Base-by-base conservation (phyloP, 2,888 invertebrate species). In the Catocala fraxini region DNA sequence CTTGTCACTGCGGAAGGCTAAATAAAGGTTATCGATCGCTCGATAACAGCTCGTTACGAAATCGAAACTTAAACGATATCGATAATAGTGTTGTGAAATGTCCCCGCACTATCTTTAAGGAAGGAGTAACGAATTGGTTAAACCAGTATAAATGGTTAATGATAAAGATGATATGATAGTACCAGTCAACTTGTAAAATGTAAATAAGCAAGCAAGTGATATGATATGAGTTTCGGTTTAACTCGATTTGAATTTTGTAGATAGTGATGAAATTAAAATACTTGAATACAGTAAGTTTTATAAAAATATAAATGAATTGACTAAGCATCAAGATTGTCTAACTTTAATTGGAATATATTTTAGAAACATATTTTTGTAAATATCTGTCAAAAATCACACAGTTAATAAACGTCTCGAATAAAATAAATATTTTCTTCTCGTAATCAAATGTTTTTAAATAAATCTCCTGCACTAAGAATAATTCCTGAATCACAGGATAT, bases 21-120 rank as follows among this genome's bases (percentile, higher is more conserved):
- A 68, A 67, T 68, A 73, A 79, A 76, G 79, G 75, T 81, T 76
- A 80, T 80, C 75, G 81, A 71, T 73, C 56, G 71, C 51, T 64
- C 62, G 76, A 75, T 77, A 80, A 70, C 70, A 63, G 65, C 57
- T 70, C 54, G 68, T 73, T 80, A 73, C 69, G 73, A 75, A 78
- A 79, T 78, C 72, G 73, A 80, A 74, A 74, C 75, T 73, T 67
- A 73, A 70, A 62, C 55, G 61, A 67, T 79, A 75, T 74, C 72
- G 70, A 75, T 75, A 70, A 69, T 70, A 65, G 60, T 71, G 70
- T 79, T 72, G 72, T 72, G 77, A 77, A 75, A 81, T 79, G 72
- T 75, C 71, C 56, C 63, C 41, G 55, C 70, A 71, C 72, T 80
- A 77, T 77, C 75, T 68, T 56, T 61, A 56, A 73, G 78, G 71